Conservation (phyloP, 2,888 invertebrate species). For the Monochamus alternatus region DNA sequence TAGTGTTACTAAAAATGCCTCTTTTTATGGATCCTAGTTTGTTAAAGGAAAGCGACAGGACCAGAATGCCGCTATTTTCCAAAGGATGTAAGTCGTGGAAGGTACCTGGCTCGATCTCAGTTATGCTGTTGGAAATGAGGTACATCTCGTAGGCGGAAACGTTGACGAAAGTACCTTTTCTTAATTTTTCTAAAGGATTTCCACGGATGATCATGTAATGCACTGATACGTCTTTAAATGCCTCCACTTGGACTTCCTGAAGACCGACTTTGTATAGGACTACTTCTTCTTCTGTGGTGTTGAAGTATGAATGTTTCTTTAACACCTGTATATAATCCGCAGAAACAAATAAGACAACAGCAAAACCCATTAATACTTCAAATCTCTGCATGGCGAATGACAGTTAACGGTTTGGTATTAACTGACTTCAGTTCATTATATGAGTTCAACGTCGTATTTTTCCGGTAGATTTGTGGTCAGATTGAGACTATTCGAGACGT, state of each 20-base stretch:
- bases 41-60: not conserved
- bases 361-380: no score
- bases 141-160: not conserved
- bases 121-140: not conserved
- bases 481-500: no score
- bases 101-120: not conserved
- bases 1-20: not conserved
- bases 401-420: no score
- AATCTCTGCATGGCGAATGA: no score
- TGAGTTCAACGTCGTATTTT: no score
- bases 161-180: slow-evolving; percentile 3
- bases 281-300: not conserved
- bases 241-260: not conserved
- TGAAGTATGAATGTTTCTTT: not conserved
- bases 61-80: not conserved
- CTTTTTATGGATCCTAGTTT: not conserved
- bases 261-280: not conserved
- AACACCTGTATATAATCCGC: no score
- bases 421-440: no score
- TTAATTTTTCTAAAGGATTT: slow-evolving; percentile 5
- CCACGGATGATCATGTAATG: not conserved
- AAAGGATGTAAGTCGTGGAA: slow-evolving; percentile 4
- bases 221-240: not conserved
- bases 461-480: no score
- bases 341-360: no score